These are phyloP conservation scores for Brachystomella parvula DNA, from an alignment of 1,140 invertebrate species.

Conservation along the genomic window DNA sequence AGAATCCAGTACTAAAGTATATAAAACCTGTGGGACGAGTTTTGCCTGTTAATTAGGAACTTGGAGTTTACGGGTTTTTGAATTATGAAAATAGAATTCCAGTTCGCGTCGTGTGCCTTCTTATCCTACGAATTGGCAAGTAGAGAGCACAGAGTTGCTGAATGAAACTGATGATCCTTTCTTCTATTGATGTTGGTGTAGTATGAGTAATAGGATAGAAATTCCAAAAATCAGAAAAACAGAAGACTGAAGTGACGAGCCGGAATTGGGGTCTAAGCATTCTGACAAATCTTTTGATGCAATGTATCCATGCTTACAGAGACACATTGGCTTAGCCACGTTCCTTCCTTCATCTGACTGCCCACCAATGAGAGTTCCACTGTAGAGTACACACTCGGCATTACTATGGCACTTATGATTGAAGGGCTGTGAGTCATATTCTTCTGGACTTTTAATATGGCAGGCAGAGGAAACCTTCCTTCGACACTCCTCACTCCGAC, in stretches of 20 bases:
- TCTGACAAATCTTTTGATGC: background rate
- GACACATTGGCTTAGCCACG: background rate
- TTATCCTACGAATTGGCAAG: too few relatives aligned
- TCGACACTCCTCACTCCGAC: background rate
- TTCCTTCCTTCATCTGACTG: background rate
- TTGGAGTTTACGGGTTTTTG: too few relatives aligned
- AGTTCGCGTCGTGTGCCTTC: too few relatives aligned
- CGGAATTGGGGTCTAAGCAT: background rate
- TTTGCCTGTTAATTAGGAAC: too few relatives aligned
- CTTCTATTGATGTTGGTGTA: too few relatives aligned
- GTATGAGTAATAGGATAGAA: too few relatives aligned
- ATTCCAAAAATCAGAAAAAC: too few relatives aligned
- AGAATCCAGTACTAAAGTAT: too few relatives aligned
- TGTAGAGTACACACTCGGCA: background rate
- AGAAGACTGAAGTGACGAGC: background rate
- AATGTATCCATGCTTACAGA: background rate
- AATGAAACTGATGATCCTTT: too few relatives aligned
- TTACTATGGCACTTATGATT: background rate
- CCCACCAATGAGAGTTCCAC: background rate
- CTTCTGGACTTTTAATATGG: background rate
- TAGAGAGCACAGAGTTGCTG: too few relatives aligned
- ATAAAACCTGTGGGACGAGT: too few relatives aligned
- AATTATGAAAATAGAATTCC: too few relatives aligned
- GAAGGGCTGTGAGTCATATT: background rate
- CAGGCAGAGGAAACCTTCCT: background rate